Evolutionary conservation across 1,140 invertebrate genomes (phyloP), one percentile per base, ranked within the genome.

Genomic region (Schlechtendalia chinensis): DNA sequence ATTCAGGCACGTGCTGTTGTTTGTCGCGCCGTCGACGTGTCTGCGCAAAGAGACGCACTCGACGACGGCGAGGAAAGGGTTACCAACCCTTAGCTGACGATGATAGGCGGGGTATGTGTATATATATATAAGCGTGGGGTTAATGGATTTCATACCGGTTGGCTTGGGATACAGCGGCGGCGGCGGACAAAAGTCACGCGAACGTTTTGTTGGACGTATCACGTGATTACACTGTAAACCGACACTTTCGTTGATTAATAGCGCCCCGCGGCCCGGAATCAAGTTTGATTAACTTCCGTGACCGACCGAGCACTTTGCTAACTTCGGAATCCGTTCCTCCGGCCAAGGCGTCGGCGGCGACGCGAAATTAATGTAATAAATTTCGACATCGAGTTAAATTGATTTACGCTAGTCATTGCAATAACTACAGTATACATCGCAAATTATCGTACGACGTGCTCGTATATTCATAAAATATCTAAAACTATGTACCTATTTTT

Each of bases 231-330:
- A 77, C 56, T 39, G 74, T 77, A 77, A 77, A 77, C 74, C 74
- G 74, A 77, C 74, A 77, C 74, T 77, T 77, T 77, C 32, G 74
- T 77, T 77, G 74, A 77, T 77, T 77, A 77, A 77, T 77, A 77
- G 74, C 56, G 32, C 32, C 19, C 54, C 74, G 56, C 32, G 74
- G 74, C 74, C 74, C 56, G 74, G 74, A 77, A 77, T 77, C 74
- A 61, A 77, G 74, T 77, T 77, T 77, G 74, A 77, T 77, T 77
- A 77, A 77, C 74, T 77, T 77, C 74, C 74, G 74, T 77, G 74
- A 77, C 74, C 74, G 74, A 77, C 74, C 74, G 74, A 77, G 54
- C 74, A 59, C 74, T 77, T 77, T 77, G 74, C 53, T 58, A 58
- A 77, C 74, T 77, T 77, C 24, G 74, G 56, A 77, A 77, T 77